Evolutionary conservation across 2,113 vertebrate genomes (phyloP).

Genomic region (Garra rufa): DNA sequence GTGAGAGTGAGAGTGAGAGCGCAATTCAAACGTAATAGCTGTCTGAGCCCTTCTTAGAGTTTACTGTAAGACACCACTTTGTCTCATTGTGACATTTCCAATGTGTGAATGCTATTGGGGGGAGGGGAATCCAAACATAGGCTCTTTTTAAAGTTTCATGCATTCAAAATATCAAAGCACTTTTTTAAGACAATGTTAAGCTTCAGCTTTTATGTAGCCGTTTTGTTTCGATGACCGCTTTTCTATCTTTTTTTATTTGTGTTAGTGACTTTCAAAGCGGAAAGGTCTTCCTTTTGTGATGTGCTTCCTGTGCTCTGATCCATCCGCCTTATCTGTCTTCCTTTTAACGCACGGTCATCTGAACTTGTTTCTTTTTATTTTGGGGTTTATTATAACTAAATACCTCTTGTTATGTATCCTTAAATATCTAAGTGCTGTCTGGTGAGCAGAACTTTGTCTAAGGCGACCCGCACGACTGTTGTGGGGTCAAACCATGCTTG

Average conservation of each 20-base stretch:
- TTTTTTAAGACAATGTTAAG: slow-evolving; percentile 64
- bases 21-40: slow-evolving; percentile 69
- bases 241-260: slow-evolving; percentile 55
- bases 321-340: slow-evolving; percentile 72
- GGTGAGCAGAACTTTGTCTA: slow-evolving; percentile 65
- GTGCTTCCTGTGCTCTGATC: slow-evolving; percentile 69
- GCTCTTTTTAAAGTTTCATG: slow-evolving; percentile 67
- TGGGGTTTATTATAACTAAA: slow-evolving; percentile 69
- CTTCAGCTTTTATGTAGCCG: slow-evolving; percentile 78
- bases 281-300: slow-evolving; percentile 72
- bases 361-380: slow-evolving; percentile 72
- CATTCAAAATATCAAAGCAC: slow-evolving; percentile 68
- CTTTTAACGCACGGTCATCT: slow-evolving; percentile 70
- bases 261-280: slow-evolving; percentile 49
- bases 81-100: slow-evolving; percentile 50
- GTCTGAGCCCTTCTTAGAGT: slow-evolving; percentile 76
- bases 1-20: slow-evolving; percentile 38
- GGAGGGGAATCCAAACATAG: neutral
- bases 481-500: slow-evolving; percentile 67
- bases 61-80: slow-evolving; percentile 61
- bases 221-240: slow-evolving; percentile 69
- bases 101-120: slow-evolving; percentile 46
- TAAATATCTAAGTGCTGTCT: slow-evolving; percentile 73
- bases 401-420: slow-evolving; percentile 73
- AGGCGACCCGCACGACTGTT: slow-evolving; percentile 5